Percentiles rank a stretch among this genome's conserved stretches.
These are phyloP conservation scores for Polypedilum vanderplanki DNA, from an alignment of 1,140 invertebrate genomes.

Conservation along the genomic window DNA sequence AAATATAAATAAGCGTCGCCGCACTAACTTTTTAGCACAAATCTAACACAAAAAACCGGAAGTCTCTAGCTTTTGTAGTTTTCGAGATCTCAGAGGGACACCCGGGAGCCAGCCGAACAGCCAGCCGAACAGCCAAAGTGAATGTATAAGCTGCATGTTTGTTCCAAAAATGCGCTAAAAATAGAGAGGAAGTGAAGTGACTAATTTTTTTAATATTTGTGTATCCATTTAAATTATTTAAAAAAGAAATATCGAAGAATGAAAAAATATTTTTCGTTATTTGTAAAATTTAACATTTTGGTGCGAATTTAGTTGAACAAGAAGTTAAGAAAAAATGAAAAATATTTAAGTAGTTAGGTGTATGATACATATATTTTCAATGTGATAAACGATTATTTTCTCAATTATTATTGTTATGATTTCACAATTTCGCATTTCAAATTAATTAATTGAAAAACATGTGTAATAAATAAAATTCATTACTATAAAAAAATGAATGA, in stretches of 20 bases:
- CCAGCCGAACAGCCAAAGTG: too few relatives aligned
- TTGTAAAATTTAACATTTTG: constrained; percentile 7
- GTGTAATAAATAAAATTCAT: neutral
- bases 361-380: neutral
- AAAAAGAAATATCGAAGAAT: too few relatives aligned
- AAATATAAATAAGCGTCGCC: too few relatives aligned
- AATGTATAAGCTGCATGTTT: too few relatives aligned
- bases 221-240: too few relatives aligned
- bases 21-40: too few relatives aligned
- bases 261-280: neutral
- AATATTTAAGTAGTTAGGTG: neutral
- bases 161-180: too few relatives aligned
- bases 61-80: too few relatives aligned
- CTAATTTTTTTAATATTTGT: too few relatives aligned
- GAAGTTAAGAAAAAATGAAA: neutral
- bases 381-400: neutral
- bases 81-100: too few relatives aligned
- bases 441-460: neutral
- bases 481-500: neutral
- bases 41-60: too few relatives aligned
- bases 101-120: too few relatives aligned
- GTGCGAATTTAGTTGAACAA: constrained; percentile 1
- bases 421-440: neutral
- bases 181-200: neutral
- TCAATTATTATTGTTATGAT: neutral